Evolutionary conservation across 2,113 vertebrate genomes (phyloP).

Genomic region (Solea solea): DNA sequence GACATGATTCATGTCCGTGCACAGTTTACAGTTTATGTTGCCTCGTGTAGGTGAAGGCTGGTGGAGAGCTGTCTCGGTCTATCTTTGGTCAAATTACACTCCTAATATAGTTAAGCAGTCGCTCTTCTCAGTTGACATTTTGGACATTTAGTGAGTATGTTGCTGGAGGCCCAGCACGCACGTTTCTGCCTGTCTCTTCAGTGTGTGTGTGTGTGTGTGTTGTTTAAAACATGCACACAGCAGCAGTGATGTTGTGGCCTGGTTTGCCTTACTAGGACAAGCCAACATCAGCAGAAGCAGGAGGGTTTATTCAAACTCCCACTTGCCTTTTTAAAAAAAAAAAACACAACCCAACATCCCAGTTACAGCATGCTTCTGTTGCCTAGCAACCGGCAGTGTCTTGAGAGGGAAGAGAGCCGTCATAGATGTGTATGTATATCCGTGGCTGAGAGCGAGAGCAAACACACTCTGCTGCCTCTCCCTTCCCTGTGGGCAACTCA

Average conservation of each 20-base stretch:
- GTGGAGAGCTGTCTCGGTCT: slow-evolving; percentile 29
- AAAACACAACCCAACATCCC: slow-evolving; percentile 70
- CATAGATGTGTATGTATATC: slow-evolving; percentile 63
- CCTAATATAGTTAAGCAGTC: slow-evolving; percentile 60
- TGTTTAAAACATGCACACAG: slow-evolving; percentile 3
- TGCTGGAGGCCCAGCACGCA: neutral
- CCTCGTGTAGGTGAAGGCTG: slow-evolving; percentile 18
- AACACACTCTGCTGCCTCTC: slow-evolving; percentile 49
- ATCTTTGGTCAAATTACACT: slow-evolving; percentile 49
- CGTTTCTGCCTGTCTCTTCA: neutral
- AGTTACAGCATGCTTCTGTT: slow-evolving; percentile 76
- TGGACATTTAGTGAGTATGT: slow-evolving; percentile 12
- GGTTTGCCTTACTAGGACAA: slow-evolving; percentile 73
- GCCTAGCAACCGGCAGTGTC: slow-evolving; percentile 74
- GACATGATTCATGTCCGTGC: neutral
- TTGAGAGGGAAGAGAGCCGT: slow-evolving; percentile 66
- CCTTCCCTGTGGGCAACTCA: slow-evolving; percentile 40
- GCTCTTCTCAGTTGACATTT: slow-evolving; percentile 21
- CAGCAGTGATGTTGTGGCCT: slow-evolving; percentile 41
- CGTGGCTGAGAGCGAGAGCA: slow-evolving; percentile 48
- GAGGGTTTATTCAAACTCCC: slow-evolving; percentile 77
- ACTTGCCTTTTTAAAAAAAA: slow-evolving; percentile 60
- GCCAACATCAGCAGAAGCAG: slow-evolving; percentile 56
- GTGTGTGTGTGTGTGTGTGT: neutral
- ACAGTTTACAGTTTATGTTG: slow-evolving; percentile 14